Evolutionary conservation across 1,140 invertebrate species (phyloP).

Genomic region (Brachionus asplanchnoidis): DNA sequence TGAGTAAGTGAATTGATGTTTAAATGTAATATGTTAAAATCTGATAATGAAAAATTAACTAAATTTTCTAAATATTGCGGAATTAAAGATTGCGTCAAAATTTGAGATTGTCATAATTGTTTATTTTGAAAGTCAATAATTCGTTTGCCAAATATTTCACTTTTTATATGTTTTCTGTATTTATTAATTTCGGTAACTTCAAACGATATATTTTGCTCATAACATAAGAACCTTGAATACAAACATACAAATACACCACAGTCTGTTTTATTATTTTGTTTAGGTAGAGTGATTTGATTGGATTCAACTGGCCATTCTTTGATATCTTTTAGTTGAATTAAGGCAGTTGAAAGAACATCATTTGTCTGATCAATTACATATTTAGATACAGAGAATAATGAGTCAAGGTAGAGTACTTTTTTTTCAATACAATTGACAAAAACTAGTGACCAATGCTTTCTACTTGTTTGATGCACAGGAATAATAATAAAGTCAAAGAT

Average conservation of each 20-base stretch:
- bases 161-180: not conserved
- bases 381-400: no score
- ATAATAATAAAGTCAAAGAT: no score
- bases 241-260: not conserved
- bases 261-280: no score
- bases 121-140: not conserved
- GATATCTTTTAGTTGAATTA: no score
- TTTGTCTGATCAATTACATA: no score
- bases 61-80: not conserved
- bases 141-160: not conserved
- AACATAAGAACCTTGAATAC: not conserved
- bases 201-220: not conserved
- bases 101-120: not conserved
- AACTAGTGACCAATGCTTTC: no score
- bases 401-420: no score
- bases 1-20: not conserved
- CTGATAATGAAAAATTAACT: not conserved
- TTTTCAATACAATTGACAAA: no score
- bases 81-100: not conserved
- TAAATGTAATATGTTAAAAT: not conserved
- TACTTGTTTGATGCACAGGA: no score
- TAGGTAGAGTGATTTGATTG: no score
- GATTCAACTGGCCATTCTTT: no score
- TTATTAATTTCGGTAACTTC: not conserved
- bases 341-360: no score